A percentile compares a stretch with the other conserved stretches of the same genome.
Evolutionary conservation across 1,140 invertebrate genomes (phyloP).

Genomic region (Coptotermes formosanus): DNA sequence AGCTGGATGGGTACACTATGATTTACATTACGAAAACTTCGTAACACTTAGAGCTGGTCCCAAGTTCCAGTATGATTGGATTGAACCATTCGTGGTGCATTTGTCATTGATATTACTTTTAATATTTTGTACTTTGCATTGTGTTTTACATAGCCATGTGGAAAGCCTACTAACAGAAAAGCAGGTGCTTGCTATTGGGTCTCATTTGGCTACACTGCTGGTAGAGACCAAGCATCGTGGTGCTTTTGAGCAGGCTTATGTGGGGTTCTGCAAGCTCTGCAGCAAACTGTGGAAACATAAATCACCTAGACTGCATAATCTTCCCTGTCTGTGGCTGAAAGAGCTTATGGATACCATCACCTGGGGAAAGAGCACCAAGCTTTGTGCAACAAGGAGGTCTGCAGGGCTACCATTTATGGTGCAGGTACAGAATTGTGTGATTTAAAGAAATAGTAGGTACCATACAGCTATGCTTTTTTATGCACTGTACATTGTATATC

Average conservation of each 20-base stretch:
- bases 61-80: too few species aligned
- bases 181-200: constrained; percentile 60
- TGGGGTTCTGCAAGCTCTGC: constrained; percentile 71
- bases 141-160: neutral
- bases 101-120: too few species aligned
- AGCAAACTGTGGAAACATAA: constrained; percentile 52
- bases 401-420: constrained; percentile 90
- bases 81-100: too few species aligned
- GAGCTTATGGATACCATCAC: constrained; percentile 63
- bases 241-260: constrained; percentile 92
- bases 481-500: too few species aligned
- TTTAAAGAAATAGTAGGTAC: too few species aligned
- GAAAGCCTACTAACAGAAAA: constrained; percentile 42
- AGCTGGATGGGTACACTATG: too few species aligned
- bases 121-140: too few species aligned
- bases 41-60: too few species aligned
- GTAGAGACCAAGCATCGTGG: constrained; percentile 87
- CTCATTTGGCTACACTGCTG: constrained; percentile 70
- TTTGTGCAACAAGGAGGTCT: constrained; percentile 83
- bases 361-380: constrained; percentile 50
- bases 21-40: too few species aligned
- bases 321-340: constrained; percentile 70
- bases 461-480: too few species aligned
- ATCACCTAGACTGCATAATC: constrained; percentile 52
- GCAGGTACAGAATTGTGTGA: constrained; percentile 55